Conservation (phyloP, 2,113 vertebrate genomes). For the Centrocercus urophasianus region DNA sequence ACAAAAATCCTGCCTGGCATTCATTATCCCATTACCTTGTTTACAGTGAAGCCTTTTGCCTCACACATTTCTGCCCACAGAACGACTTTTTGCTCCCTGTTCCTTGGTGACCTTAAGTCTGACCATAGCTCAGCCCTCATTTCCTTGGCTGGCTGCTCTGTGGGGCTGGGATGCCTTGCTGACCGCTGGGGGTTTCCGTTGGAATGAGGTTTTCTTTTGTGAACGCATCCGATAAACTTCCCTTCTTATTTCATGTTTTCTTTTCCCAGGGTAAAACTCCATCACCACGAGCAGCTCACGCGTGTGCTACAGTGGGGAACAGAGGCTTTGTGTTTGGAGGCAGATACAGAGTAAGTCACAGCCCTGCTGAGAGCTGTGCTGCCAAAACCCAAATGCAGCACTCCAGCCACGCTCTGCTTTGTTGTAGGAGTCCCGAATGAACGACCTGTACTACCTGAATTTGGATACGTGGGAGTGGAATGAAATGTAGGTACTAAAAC, state of each 20-base stretch:
- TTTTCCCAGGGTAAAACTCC: conserved; percentile 87
- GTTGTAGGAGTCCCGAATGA: conserved; percentile 89
- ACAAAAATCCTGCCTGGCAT: not conserved
- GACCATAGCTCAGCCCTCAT: not conserved
- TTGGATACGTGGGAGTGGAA: conserved; percentile 96
- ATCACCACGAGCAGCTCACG: conserved; percentile 93
- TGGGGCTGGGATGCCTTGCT: not conserved
- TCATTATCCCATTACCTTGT: not conserved
- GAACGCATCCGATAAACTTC: not conserved
- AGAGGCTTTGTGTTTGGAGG: conserved; percentile 95
- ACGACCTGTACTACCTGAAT: conserved; percentile 92
- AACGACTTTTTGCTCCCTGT: not conserved
- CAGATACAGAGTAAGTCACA: conserved; percentile 86
- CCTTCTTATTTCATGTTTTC: not conserved
- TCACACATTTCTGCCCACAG: not conserved
- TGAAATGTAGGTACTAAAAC: conserved; percentile 86
- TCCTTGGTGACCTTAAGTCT: not conserved
- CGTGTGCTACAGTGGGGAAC: conserved; percentile 91
- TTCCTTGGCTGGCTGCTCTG: rapidly evolving
- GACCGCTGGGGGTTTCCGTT: too few species aligned
- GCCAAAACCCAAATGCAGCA: rapidly evolving
- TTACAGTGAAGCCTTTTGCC: not conserved
- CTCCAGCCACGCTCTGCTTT: not conserved
- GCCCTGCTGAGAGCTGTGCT: rapidly evolving
- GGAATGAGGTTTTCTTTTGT: too few species aligned